A percentile compares a stretch with the other conserved stretches of the same genome.
Conservation (phyloP, 2,888 invertebrate species). For the Caenorhabditis becei region DNA sequence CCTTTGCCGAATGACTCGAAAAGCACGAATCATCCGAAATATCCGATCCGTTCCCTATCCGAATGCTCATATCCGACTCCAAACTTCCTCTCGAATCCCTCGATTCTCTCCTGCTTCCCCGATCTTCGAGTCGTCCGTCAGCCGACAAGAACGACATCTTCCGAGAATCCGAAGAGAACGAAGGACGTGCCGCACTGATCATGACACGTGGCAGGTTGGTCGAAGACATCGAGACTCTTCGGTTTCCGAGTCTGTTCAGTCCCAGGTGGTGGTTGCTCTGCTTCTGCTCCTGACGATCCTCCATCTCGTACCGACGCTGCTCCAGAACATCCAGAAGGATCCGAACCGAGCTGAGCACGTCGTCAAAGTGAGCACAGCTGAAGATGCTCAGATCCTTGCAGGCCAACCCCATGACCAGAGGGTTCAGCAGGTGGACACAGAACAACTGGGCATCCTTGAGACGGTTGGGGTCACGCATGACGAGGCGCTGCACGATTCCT, state of each 20-base stretch:
- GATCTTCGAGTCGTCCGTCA: slow-evolving; percentile 80
- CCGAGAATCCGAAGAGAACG: slow-evolving; percentile 75
- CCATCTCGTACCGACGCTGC: slow-evolving; percentile 79
- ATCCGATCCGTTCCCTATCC: slow-evolving; percentile 74
- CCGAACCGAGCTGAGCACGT: slow-evolving; percentile 77
- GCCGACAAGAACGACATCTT: slow-evolving; percentile 81
- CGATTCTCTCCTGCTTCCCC: slow-evolving; percentile 74
- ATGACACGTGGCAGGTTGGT: slow-evolving; percentile 80
- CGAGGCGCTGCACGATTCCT: slow-evolving; percentile 79
- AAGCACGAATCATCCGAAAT: slow-evolving; percentile 73
- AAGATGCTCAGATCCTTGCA: slow-evolving; percentile 63
- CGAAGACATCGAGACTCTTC: slow-evolving; percentile 79
- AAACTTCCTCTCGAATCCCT: slow-evolving; percentile 77
- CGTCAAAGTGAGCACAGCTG: slow-evolving; percentile 80
- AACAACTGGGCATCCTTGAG: slow-evolving; percentile 75
- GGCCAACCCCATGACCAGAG: slow-evolving; percentile 75
- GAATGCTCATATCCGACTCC: slow-evolving; percentile 78
- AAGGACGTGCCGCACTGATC: slow-evolving; percentile 80
- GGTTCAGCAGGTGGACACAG: slow-evolving; percentile 77
- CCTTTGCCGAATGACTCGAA: slow-evolving; percentile 68
- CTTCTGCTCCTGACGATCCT: slow-evolving; percentile 71
- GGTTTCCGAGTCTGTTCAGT: slow-evolving; percentile 74
- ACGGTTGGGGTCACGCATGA: slow-evolving; percentile 78
- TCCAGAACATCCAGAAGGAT: slow-evolving; percentile 80
- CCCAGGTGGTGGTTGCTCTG: slow-evolving; percentile 59